Conservation (phyloP, 1,140 invertebrate species). For the Nilaparvata lugens region DNA sequence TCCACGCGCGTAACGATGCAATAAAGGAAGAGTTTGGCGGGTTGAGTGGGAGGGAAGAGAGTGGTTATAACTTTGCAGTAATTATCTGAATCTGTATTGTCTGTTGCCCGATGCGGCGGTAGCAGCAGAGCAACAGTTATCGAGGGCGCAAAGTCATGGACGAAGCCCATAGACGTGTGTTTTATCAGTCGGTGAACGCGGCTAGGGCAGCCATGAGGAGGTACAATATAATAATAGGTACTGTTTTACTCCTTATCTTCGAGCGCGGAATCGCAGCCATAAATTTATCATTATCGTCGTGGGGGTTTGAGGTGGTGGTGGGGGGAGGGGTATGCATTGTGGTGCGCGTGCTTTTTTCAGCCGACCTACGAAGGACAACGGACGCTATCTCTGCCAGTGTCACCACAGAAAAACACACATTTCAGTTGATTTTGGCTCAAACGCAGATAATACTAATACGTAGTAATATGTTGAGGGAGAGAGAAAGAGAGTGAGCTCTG, state of each 20-base stretch:
- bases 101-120: not conserved
- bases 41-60: too few species aligned
- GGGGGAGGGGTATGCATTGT: not conserved
- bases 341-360: not conserved
- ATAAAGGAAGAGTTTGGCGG: not conserved
- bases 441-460: not conserved
- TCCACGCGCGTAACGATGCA: slow-evolving; percentile 1
- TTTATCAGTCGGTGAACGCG: not conserved
- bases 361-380: not conserved
- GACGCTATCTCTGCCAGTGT: not conserved
- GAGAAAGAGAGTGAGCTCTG: too few species aligned
- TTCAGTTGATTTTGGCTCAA: slow-evolving; percentile 5
- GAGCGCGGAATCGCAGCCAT: slow-evolving; percentile 1
- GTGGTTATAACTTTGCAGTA: slow-evolving; percentile 1
- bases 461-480: too few species aligned
- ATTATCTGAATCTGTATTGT: slow-evolving; percentile 4
- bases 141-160: slow-evolving; percentile 1
- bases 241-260: slow-evolving; percentile 4
- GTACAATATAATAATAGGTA: slow-evolving; percentile 3
- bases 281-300: slow-evolving; percentile 4
- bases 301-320: not conserved
- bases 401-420: slow-evolving; percentile 2
- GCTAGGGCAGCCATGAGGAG: not conserved
- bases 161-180: not conserved
- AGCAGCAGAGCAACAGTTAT: not conserved